Conservation (phyloP, 2,113 vertebrate genomes). For the Perca flavescens region DNA sequence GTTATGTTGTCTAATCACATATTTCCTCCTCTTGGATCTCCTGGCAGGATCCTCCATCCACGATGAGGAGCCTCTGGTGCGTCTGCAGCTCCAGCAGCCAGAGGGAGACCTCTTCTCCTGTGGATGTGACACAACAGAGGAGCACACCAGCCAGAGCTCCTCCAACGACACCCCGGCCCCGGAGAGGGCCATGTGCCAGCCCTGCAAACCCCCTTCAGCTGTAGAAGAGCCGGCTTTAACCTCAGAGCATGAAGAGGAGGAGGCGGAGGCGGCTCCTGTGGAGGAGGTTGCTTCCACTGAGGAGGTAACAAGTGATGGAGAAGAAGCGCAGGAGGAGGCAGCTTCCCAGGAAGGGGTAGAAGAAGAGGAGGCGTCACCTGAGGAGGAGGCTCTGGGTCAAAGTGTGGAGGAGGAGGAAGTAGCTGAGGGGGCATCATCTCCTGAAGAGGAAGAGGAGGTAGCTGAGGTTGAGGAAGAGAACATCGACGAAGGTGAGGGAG, state of each 20-base stretch:
- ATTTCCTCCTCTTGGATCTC: conserved; percentile 24
- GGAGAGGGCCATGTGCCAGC: conserved; percentile 77
- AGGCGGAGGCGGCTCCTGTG: conserved; percentile 9
- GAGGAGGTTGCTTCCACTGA: conserved; percentile 19
- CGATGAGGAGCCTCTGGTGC: conserved; percentile 79
- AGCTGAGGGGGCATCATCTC: conserved; percentile 10
- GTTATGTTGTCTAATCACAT: not conserved
- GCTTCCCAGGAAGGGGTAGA: conserved; percentile 23
- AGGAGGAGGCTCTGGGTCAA: conserved; percentile 18
- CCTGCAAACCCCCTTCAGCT: conserved; percentile 66
- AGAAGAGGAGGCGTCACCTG: conserved; percentile 34
- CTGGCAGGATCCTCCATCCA: conserved; percentile 65
- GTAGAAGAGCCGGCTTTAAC: conserved; percentile 38
- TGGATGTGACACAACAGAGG: conserved; percentile 75
- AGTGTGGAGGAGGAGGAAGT: conserved; percentile 17
- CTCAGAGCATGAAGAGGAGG: conserved; percentile 59
- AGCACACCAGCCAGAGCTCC: conserved; percentile 77
- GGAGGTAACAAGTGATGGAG: conserved; percentile 39
- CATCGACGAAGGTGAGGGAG: conserved; percentile 9
- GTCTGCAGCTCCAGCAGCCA: conserved; percentile 77
- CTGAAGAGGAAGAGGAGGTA: conserved; percentile 16
- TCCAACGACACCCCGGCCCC: conserved; percentile 87
- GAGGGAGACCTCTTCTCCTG: conserved; percentile 80
- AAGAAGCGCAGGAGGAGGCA: conserved; percentile 41
- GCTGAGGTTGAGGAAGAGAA: conserved; percentile 23